Evolutionary conservation across 2,888 invertebrate genomes (phyloP), one percentile per base, ranked within the genome.

Genomic region (Cerceris rybyensis): DNA sequence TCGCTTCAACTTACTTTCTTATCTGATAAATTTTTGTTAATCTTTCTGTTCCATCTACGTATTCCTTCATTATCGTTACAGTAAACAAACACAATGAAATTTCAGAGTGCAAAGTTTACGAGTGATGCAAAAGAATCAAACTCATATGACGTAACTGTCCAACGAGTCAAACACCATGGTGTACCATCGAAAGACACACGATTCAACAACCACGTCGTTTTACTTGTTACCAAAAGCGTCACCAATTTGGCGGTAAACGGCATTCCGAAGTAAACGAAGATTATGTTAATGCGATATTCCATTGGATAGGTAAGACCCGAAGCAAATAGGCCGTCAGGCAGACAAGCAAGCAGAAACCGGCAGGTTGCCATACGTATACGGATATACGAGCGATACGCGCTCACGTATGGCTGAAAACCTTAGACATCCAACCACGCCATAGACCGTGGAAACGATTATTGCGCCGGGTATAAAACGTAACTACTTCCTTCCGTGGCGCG

Each of bases 371-470:
- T 55, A 50, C 55, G 57, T 41, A 57, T 61, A 59, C 60, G 57
- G 75, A 76, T 57, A 64, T 63, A 66, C 52, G 60, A 70, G 74
- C 70, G 70, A 57, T 71, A 66, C 74, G 72, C 73, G 58, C 49
- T 42, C 63, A 65, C 58, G 72, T 63, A 73, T 58, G 67, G 77
- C 66, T 69, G 61, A 50, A 58, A 60, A 67, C 78, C 76, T 80
- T 77, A 80, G 78, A 72, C 83, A 81, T 73, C 68, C 75, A 70
- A 4, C 69, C 46, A 67, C 73, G 75, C 82, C 80, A 75, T 87
- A 86, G 87, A 88, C 84, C 79, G 80, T 84, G 81, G 83, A 82
- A 89, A 89, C 89, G 89, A 89, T 89, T 89, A 89, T 89, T 89
- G 85, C 88, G 69, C 80, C 70, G 80, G 88, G 82, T 88, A 89